Base-by-base conservation (phyloP, 2,113 vertebrate species). In the Brevimyrus niger region DNA sequence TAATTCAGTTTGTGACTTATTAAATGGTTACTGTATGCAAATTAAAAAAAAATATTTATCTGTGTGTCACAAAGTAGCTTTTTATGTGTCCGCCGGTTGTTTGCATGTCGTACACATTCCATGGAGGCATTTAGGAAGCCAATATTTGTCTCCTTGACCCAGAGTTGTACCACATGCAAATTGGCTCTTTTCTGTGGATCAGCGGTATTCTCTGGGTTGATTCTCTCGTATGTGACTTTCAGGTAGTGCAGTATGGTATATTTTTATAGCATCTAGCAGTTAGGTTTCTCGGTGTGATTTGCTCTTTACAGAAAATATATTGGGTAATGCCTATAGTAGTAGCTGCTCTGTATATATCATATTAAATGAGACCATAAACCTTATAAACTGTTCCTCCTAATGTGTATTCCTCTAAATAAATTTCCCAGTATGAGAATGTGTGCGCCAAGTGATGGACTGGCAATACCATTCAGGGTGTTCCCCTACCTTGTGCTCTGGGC, bases 161-260 rank as follows among this genome's bases (percentile, higher is more conserved):
- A 89, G 90, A 89, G 88, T n/a, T 38, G 86, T 80, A 80, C 84
- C 86, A 65, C 89, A 87, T 90, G 55, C 87, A 87, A 84, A 48
- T n/a, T 55, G 89, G 38, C 55, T 89, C 46, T 31, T 88, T 90
- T 92, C 69, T 90, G 89, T 88, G 90, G 88, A 92, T 89, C 89
- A 90, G 88, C 90, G 89, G 86, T 90, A 90, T 89, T 91, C 89
- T 91, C 89, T 35, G 42, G 91, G 91, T 92, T 91, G 91, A 94
- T 94, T 91, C 89, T 89, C 86, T 90, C 90, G 89, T 89, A 92
- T 89, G 90, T 93, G 91, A 94, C 93, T 93, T 93, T 90, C 89
- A 87, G 86, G 89, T 48, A 90, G 89, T 90, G 58, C 61, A 31
- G 61, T 21, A 19, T 91, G 90, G 90, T 91, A 89, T 91, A 90